Evolutionary conservation across 2,113 vertebrate genomes (phyloP).

Genomic region (Accipiter virgatus): DNA sequence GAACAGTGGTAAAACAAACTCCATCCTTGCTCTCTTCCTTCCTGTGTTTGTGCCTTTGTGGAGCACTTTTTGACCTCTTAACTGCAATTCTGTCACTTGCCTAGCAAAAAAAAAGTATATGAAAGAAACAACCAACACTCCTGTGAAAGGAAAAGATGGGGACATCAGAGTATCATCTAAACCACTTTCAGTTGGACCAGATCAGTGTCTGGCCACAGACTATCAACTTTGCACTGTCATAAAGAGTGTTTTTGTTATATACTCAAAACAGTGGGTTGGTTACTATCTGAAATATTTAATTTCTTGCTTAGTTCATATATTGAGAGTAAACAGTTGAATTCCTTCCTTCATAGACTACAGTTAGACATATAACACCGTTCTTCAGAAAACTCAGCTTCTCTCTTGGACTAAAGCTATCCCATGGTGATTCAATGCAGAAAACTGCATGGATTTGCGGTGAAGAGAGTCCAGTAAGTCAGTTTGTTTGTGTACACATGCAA

Average conservation of each 20-base stretch:
- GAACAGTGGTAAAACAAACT: background rate
- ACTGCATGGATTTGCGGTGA: background rate
- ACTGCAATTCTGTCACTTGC: background rate
- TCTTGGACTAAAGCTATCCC: background rate
- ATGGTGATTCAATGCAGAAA: background rate
- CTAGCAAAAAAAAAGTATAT: background rate
- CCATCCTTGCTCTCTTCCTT: background rate
- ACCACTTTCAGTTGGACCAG: background rate
- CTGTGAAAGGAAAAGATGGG: background rate
- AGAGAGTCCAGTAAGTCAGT: background rate
- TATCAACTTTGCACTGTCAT: background rate
- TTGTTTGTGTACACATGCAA: background rate
- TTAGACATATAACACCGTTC: background rate
- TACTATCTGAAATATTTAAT: background rate
- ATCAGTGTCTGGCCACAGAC: background rate
- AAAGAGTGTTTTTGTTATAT: background rate
- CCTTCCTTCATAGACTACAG: background rate
- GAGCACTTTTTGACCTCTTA: background rate
- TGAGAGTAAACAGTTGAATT: background rate
- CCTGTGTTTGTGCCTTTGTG: background rate
- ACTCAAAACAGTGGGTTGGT: background rate
- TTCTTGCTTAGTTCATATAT: background rate
- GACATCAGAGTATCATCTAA: background rate
- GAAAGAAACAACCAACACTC: background rate
- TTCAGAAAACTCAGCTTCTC: background rate